Base-by-base conservation (phyloP, 53 echinoderm and acorn worm genomes). In the Crossaster papposus region DNA sequence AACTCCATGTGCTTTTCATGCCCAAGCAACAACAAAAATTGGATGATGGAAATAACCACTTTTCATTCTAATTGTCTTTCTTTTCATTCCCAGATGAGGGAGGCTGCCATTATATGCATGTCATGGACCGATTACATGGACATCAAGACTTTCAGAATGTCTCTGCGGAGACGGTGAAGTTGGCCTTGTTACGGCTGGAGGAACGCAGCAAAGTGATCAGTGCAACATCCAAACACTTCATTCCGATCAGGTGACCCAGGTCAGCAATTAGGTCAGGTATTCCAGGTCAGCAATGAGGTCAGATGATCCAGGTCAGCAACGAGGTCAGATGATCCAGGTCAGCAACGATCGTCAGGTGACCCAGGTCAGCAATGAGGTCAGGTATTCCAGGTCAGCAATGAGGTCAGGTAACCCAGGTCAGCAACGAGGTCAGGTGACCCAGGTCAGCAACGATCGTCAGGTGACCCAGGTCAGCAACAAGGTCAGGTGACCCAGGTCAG, bases 81-180 rank as follows among this genome's bases (percentile, higher is more conserved):
- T 74, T 22, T 32, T 74, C 26, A 62, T 63, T 77, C 14, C 14
- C 82, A 94, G 95, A 90, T 89, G 95, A 95, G 51, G 89, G 83
- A 63, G 95, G 95, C n/a, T 95, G 95, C 68, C 95, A 95, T 62
- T 92, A 88, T 70, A 53, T 95, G 88, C 95, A 94, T 29, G 79
- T 95, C n/a, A 82, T 86, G 77, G 94, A 95, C 81, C 33, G 92
- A 15, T 92, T 95, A 20, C 90, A 78, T n/a, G 83, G 90, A 65
- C 54, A 70, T 36, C 9, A 64, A n/a, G 78, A 79, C 70, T 95
- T 80, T 44, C 55, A 81, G 50, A 85, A 89, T 77, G 77, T 94
- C 30, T 70, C 91, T 8, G 81, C 90, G 0, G 88, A 91, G 0
- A 78, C 94, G 1, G 91, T 94, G 52, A 85, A 85, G 64, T 65